Percentiles rank a stretch among this genome's conserved stretches.
Conservation (phyloP, 2,888 invertebrate species). For the Epistrophe grossulariae region DNA sequence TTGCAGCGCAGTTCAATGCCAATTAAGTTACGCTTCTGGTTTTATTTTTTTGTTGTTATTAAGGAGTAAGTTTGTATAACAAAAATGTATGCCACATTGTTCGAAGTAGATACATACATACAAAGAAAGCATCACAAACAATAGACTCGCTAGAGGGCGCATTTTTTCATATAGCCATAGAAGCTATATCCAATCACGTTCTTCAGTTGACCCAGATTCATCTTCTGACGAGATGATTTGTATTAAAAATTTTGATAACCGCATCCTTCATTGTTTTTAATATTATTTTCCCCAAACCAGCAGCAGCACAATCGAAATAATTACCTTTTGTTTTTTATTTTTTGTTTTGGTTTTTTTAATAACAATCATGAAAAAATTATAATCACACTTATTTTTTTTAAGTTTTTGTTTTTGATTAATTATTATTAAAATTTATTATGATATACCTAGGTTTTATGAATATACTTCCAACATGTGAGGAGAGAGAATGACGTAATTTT, state of each 20-base stretch:
- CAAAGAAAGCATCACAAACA: not conserved
- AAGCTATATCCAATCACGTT: not conserved
- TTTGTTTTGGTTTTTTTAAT: not conserved
- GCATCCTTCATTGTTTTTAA: not conserved
- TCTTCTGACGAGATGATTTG: not conserved
- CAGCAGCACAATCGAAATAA: not conserved
- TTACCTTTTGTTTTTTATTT: not conserved
- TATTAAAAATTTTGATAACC: constrained; percentile 4
- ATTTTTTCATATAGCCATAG: not conserved
- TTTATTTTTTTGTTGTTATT: not conserved
- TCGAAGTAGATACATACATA: not conserved
- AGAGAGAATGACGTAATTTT: too few relatives aligned
- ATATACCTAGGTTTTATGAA: too few relatives aligned
- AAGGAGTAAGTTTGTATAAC: not conserved
- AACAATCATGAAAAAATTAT: not conserved
- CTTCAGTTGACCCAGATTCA: constrained; percentile 12
- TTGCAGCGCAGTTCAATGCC: constrained; percentile 51
- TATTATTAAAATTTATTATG: too few relatives aligned
- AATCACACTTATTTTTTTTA: too few relatives aligned
- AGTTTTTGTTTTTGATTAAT: too few relatives aligned
- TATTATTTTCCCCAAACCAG: not conserved
- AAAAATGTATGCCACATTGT: not conserved
- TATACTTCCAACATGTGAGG: too few relatives aligned
- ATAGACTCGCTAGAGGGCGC: not conserved
- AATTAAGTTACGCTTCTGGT: constrained; percentile 42